Evolutionary conservation across 1,140 invertebrate genomes (phyloP), one percentile per base, ranked within the genome.

Genomic region (Anagrus nilaparvatae): DNA sequence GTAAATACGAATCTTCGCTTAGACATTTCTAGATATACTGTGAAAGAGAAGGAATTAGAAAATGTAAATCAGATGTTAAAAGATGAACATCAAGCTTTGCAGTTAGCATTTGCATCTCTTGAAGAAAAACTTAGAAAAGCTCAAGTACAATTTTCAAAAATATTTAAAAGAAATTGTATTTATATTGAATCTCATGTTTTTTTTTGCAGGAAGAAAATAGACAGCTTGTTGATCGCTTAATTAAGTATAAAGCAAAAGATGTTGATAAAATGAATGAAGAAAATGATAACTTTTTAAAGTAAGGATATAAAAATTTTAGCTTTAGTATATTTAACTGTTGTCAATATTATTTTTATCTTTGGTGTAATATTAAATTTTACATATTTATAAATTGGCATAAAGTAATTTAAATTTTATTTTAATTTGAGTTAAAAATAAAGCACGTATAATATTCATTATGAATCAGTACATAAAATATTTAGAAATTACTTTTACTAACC

Each of bases 81-180:
- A 59, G 94, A 98, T 72, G 94, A 98, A 70, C 87, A 97, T 62
- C 86, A 92, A 63, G 91, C 93, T 4, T 65, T 95, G 38, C 90
- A 95, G 59, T 72, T 97, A 50, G 86, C 89, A 12, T 94, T 87
- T 69, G 79, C 79, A 47, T 76, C 86, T 31, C 70, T 95, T 19
- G 90, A 97, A 70, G 85, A 92, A 38, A 95, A 94, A 67, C 72
- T 91, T 55, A 74, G 84, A 33, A 87, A 84, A 71, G 73, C 74
- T 16, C 84, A 87, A 76, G 84, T 86, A 72, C 59, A 51, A 3
- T 36, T 14, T 49, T 37, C 27, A 12, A 33, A 29, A 7, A 21
- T 24, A n/a, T 29, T 30, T 32, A 16, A 16, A 28, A 16, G 24
- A 13, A 28, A 14, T 41, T 16, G 17, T n/a, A n/a, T n/a, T n/a